Evolutionary conservation across 2,888 invertebrate species (phyloP), one percentile per base, ranked within the genome.

Genomic region (Athalia cordata): DNA sequence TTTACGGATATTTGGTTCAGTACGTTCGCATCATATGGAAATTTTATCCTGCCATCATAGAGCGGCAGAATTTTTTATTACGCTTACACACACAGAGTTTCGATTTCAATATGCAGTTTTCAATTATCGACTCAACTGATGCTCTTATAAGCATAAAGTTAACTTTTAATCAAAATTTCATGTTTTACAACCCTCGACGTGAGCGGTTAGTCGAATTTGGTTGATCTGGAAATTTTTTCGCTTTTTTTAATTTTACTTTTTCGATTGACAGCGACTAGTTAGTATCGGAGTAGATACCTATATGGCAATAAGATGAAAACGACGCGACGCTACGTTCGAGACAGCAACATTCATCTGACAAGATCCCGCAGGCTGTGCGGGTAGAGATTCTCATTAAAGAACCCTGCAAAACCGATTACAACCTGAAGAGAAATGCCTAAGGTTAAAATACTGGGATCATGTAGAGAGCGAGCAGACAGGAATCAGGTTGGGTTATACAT

Each of bases 311-410:
- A 68, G 43, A 52, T 68, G 68, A 29, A 68, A 68, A 68, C 68
- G 11, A 43, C 52, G 52, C 52, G 50, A 15, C 13, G n/a, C 68
- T 52, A n/a, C 52, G 52, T 52, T 29, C 68, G 11, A 29, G 15
- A 52, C 55, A 52, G 29, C 68, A 52, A 50, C 50, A 72, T 72
- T 59, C 72, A 72, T 72, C 72, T 57, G 57, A 57, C 72, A 59
- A 45, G 29, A 55, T n/a, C 68, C 55, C 52, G 29, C 15, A 55
- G 68, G 52, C 52, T 52, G 47, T 13, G 15, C 52, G 29, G 29
- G 29, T 59, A 13, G 45, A 59, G 47, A 47, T 59, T 72, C 59
- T 57, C 13, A 72, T 72, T 72, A 72, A 72, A 72, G 59, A 59
- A 72, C 59, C 68, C 13, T 43, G 29, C 29, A 70, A 7, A 72